phyloP scores from a whole-genome alignment of 2,797 vertebrate species.

The Ibycter americanus region DNA sequence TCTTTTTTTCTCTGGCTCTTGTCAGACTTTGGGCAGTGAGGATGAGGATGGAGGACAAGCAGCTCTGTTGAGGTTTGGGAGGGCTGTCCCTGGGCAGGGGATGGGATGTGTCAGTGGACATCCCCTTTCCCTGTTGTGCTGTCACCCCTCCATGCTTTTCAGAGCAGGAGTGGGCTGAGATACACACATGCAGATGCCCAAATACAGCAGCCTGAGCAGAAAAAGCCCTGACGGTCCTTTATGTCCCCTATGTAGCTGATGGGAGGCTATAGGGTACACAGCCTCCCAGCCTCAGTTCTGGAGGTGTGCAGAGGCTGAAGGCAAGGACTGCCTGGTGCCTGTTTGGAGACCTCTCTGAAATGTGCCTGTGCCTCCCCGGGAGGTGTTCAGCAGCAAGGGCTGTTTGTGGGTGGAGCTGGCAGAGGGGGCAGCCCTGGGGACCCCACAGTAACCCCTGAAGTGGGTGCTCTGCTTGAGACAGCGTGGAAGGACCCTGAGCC shows the following conservation, averaged over 20 bases:
- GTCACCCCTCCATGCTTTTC: neutral
- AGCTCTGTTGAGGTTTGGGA: neutral
- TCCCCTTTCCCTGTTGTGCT: neutral
- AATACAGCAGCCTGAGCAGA: neutral
- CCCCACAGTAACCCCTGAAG: neutral
- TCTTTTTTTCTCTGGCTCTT: neutral
- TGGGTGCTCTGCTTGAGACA: neutral
- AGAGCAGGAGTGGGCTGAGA: neutral
- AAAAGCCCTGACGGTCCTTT: neutral
- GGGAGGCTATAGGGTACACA: neutral
- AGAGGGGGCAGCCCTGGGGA: no score
- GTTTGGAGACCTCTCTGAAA: neutral
- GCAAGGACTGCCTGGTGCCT: neutral
- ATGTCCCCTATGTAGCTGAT: neutral
- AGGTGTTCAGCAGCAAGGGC: neutral
- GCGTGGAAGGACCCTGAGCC: neutral
- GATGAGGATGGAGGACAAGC: neutral
- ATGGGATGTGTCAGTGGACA: neutral
- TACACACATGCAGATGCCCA: rapidly evolving
- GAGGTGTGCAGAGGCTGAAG: neutral
- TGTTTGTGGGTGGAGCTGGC: neutral
- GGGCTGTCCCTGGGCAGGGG: neutral
- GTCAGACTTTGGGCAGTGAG: neutral
- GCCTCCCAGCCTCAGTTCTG: neutral
- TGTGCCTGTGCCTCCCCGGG: rapidly evolving